phyloP scores from a whole-genome alignment of 2,888 invertebrate genomes.

The Euzophera pinguis region DNA sequence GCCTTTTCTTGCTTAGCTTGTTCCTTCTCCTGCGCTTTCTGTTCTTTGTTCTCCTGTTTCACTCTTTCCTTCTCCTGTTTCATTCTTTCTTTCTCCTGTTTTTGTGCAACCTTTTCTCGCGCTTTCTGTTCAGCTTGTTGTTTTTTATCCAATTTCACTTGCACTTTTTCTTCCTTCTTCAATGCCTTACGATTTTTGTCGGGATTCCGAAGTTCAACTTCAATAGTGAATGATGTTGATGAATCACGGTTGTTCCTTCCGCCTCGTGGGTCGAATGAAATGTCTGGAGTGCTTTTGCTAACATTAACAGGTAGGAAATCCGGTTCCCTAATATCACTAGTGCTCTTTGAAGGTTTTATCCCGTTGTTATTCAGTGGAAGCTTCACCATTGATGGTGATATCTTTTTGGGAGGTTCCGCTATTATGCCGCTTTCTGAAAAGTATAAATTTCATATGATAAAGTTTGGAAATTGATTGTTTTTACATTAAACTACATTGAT shows the following conservation, averaged over 20 bases:
- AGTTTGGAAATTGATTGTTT: too few relatives aligned
- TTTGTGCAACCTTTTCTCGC: background rate
- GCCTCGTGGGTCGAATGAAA: conserved; percentile 45
- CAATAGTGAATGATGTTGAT: background rate
- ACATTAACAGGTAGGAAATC: conserved; percentile 29
- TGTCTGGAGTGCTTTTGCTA: conserved; percentile 40
- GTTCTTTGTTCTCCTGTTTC: conserved; percentile 14
- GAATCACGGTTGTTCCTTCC: conserved; percentile 20
- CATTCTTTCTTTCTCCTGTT: conserved; percentile 29
- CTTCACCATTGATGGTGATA: conserved; percentile 43
- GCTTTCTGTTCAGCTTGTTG: conserved; percentile 15
- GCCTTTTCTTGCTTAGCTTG: background rate
- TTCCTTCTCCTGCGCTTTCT: background rate
- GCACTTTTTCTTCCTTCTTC: conserved; percentile 32
- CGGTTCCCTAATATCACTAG: conserved; percentile 38
- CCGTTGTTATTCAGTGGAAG: conserved; percentile 28
- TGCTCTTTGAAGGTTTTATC: conserved; percentile 45
- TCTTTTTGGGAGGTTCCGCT: conserved; percentile 35
- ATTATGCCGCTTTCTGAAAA: conserved; percentile 39
- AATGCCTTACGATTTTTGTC: conserved; percentile 20
- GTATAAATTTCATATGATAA: background rate
- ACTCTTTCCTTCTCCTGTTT: conserved; percentile 25
- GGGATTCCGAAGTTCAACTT: conserved; percentile 1
- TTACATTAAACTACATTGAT: too few relatives aligned
- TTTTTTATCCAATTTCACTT: conserved; percentile 19